phyloP scores from a whole-genome alignment of 2,888 invertebrate species.

The Laothoe populi region DNA sequence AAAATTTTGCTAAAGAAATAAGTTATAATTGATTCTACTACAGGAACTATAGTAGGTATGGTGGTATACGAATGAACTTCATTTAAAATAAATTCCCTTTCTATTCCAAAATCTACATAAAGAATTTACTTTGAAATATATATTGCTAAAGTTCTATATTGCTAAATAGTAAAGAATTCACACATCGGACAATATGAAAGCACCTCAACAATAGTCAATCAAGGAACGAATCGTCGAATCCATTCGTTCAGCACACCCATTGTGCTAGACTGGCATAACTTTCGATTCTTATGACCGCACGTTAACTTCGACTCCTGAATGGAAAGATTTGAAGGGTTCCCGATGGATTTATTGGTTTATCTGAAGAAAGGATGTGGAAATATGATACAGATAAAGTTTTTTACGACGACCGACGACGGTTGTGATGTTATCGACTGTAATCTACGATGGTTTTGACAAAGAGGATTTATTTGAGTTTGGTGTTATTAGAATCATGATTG shows the following conservation, averaged over 20 bases:
- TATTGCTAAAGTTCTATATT: no score
- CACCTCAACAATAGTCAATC: slow-evolving; percentile 21
- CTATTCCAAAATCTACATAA: no score
- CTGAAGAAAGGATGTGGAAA: slow-evolving; percentile 21
- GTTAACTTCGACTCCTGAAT: slow-evolving; percentile 21
- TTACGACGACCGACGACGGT: slow-evolving; percentile 21
- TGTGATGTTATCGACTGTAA: slow-evolving; percentile 22
- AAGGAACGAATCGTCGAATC: slow-evolving; percentile 6
- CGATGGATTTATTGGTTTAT: slow-evolving; percentile 27
- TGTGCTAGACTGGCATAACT: slow-evolving; percentile 16
- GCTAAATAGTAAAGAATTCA: not conserved
- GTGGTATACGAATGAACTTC: no score
- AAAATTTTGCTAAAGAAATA: no score
- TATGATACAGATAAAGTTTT: slow-evolving; percentile 22
- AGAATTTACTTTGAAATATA: no score
- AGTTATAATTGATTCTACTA: no score
- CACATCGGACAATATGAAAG: slow-evolving; percentile 8
- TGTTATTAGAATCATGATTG: not conserved
- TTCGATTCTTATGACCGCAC: slow-evolving; percentile 18
- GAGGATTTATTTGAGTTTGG: slow-evolving; percentile 1
- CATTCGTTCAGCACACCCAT: slow-evolving; percentile 8
- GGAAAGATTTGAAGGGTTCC: slow-evolving; percentile 3
- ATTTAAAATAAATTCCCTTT: no score
- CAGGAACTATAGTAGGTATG: no score
- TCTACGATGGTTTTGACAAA: slow-evolving; percentile 1